phyloP scores from a whole-genome alignment of 2,797 vertebrate genomes.

The Myotis planiceps region DNA sequence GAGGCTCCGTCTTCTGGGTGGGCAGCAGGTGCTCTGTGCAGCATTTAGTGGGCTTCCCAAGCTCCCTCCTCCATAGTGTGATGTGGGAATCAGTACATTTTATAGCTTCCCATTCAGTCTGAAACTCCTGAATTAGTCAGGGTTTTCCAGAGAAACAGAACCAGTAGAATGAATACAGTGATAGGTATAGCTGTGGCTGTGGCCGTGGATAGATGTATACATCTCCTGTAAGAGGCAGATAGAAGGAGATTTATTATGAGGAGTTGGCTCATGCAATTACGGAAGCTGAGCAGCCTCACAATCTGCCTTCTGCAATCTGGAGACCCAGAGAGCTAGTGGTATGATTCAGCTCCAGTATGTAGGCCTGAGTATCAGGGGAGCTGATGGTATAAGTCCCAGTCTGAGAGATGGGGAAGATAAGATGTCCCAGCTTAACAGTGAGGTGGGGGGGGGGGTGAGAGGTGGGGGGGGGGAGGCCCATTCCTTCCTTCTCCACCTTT shows the following conservation, averaged over 20 bases:
- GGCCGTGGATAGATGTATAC: not conserved
- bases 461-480: accelerated
- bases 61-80: not conserved
- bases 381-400: not conserved
- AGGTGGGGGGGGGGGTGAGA: too few species aligned
- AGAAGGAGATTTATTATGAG: not conserved
- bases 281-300: not conserved
- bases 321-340: not conserved
- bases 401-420: not conserved
- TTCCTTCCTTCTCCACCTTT: not conserved
- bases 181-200: not conserved
- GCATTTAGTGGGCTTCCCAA: too few species aligned
- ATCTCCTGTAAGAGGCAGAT: not conserved
- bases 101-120: not conserved
- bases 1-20: too few species aligned
- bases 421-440: not conserved
- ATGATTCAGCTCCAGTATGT: not conserved
- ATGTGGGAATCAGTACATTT: not conserved
- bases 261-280: too few species aligned
- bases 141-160: not conserved
- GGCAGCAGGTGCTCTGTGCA: not conserved
- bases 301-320: not conserved
- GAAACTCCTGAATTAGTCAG: not conserved
- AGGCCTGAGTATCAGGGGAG: not conserved
- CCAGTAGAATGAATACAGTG: not conserved